phyloP scores from a whole-genome alignment of 2,888 invertebrate species.

The Heliconius sara region DNA sequence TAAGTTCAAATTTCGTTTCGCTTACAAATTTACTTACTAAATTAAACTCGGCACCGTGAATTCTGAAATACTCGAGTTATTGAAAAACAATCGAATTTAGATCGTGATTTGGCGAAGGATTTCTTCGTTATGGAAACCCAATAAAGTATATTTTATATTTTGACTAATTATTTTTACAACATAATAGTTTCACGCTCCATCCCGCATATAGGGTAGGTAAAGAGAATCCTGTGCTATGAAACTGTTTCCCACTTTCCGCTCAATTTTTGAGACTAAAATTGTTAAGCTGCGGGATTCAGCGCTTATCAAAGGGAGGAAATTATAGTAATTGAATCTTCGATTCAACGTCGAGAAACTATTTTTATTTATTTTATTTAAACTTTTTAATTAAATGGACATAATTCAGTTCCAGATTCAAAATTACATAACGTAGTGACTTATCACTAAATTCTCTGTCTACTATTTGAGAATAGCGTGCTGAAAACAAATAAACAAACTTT shows the following conservation, averaged over 20 bases:
- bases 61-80: conserved; percentile 11
- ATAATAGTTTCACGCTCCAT: neutral
- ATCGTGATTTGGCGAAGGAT: conserved; percentile 18
- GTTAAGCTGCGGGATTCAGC: no score
- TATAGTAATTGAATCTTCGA: neutral
- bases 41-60: conserved; percentile 10
- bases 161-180: neutral
- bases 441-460: neutral
- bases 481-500: conserved; percentile 14
- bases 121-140: conserved; percentile 7
- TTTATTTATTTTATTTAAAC: no score
- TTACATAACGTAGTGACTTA: neutral
- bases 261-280: neutral
- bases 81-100: conserved; percentile 27
- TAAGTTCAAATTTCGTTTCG: conserved; percentile 27
- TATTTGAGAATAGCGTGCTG: neutral
- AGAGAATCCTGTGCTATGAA: no score
- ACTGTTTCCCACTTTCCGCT: neutral
- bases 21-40: conserved; percentile 27
- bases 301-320: neutral
- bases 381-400: no score
- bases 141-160: conserved; percentile 7
- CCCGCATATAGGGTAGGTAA: no score
- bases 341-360: no score
- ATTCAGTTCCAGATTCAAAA: no score